A percentile compares a stretch with the other conserved stretches of the same genome.
phyloP scores from a whole-genome alignment of 2,797 vertebrate genomes.

The Sternarchorhynchus goeldii region DNA sequence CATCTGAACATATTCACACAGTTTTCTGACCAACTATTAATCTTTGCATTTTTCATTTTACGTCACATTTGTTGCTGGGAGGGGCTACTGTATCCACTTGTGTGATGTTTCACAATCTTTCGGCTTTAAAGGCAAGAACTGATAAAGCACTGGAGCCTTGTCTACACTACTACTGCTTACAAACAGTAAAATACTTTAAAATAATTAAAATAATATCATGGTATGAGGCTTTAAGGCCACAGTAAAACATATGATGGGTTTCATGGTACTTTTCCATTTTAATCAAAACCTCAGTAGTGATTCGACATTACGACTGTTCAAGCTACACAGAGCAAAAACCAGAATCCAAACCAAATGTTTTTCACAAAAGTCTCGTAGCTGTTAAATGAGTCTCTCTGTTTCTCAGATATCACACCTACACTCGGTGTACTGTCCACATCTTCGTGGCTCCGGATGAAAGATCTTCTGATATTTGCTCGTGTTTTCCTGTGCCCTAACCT shows the following conservation, averaged over 20 bases:
- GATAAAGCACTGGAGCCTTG: no score
- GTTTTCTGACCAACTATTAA: slow-evolving; percentile 31
- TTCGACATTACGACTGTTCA: not conserved
- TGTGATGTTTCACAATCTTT: no score
- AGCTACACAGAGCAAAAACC: not conserved
- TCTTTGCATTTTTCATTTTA: not conserved
- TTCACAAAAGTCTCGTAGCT: not conserved
- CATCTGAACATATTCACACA: not conserved
- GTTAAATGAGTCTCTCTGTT: not conserved
- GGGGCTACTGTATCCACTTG: no score
- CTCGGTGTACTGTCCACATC: not conserved
- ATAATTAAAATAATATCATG: no score
- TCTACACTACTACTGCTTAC: no score
- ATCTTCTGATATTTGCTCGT: not conserved
- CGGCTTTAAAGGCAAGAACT: no score
- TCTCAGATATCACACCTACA: not conserved
- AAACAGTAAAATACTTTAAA: no score
- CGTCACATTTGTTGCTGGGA: no score
- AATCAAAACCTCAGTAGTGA: not conserved
- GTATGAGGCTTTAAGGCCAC: no score
- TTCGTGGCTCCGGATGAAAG: not conserved
- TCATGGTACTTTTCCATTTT: no score
- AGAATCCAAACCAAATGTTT: not conserved
- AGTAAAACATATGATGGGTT: not conserved
- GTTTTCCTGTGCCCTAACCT: not conserved